Base-by-base conservation (phyloP, 2,113 vertebrate genomes). In the Genyomyrus donnyi region DNA sequence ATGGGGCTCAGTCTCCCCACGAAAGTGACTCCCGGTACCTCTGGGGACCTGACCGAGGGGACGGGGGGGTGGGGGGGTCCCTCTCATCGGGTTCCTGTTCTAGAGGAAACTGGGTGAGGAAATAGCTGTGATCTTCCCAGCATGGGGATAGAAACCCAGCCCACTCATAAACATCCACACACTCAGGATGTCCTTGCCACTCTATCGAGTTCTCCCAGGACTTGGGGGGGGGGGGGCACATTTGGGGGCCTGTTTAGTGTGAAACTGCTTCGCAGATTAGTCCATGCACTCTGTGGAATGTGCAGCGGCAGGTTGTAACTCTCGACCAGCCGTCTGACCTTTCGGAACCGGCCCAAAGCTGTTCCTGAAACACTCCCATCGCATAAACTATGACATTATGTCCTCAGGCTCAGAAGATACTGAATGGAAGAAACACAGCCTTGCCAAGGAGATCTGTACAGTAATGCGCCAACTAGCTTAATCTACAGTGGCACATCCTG, bases 401-500 rank as follows among this genome's bases (percentile, higher is more conserved):
- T 56, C 77, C 84, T 17, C 19, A 83, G 15, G 66, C 46, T 70
- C 15, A 87, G 85, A 50, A 35, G 10, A 87, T 39, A 87, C n/a
- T 27, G 48, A 31, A 52, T 9, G 52, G 45, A 52, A 53, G 46
- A 56, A 39, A 21, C 7, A 42, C 27, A 3, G 27, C 46, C 49
- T 50, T 74, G 48, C 46, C 27, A 35, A n/a, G 89, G 88, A 15
- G 21, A 11, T 39, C 56, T 56, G 27, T 62, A 39, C 52, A 62
- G 11, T 42, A 85, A 46, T 74, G 56, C 42, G 17, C 35, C n/a
- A 90, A 21, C 9, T 46, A 66, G 21, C 45, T 77, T 89, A 91
- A 91, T 92, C 90, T 90, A 66, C 84, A 74, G 83, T 53, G 90
- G 62, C 52, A 90, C 91, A 92, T 92, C 92, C 91, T 90, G 92